Conservation (phyloP, 2,797 vertebrate genomes). For the Enoplosus armatus region DNA sequence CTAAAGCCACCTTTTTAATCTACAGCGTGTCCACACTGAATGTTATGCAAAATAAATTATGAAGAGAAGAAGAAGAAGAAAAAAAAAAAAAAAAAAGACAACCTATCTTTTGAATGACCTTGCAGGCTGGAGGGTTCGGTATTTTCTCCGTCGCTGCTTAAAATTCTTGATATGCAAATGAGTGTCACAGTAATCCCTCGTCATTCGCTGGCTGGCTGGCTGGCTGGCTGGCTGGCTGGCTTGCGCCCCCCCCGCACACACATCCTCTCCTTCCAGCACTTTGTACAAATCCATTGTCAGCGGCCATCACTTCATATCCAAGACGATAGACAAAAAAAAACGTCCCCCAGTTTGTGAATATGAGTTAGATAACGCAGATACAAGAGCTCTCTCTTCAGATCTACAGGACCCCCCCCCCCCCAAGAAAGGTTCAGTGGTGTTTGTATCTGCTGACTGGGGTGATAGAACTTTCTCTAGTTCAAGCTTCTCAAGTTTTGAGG, state of each 20-base stretch:
- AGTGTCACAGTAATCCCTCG: slow-evolving; percentile 84
- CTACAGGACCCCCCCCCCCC: no score
- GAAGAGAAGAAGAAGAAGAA: slow-evolving; percentile 75
- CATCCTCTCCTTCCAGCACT: slow-evolving; percentile 37
- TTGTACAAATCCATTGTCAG: slow-evolving; percentile 46
- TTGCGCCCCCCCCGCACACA: slow-evolving; percentile 41
- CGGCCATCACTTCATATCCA: slow-evolving; percentile 24
- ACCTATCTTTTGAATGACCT: slow-evolving; percentile 89
- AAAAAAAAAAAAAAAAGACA: no score
- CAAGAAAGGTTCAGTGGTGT: not conserved
- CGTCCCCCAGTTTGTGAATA: not conserved
- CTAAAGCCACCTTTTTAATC: slow-evolving; percentile 84
- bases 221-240: slow-evolving; percentile 56
- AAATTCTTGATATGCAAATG: slow-evolving; percentile 88
- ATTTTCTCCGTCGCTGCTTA: slow-evolving; percentile 85
- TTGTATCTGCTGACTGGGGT: not conserved
- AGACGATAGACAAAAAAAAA: not conserved
- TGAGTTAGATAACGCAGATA: not conserved
- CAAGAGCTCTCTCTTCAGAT: not conserved
- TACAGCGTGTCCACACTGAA: slow-evolving; percentile 81
- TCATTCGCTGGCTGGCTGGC: slow-evolving; percentile 62
- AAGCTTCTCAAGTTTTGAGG: not conserved
- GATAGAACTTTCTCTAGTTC: not conserved
- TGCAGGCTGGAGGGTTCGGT: slow-evolving; percentile 87
- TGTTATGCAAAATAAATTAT: slow-evolving; percentile 88